Evolutionary conservation across 2,888 invertebrate species (phyloP).

Genomic region (Myopa tessellatipennis): DNA sequence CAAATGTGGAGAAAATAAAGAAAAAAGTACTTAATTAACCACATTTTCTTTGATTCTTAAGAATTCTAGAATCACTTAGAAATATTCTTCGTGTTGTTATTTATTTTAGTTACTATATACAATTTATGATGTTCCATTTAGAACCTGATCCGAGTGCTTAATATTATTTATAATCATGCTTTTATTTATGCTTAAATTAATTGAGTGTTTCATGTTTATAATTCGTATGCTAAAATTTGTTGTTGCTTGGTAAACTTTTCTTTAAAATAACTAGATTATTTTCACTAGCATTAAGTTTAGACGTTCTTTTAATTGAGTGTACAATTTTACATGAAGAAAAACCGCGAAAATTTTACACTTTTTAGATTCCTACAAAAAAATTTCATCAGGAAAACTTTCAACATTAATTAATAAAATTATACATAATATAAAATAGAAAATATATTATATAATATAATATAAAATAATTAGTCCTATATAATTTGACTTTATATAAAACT

Average conservation of each 20-base stretch:
- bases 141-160: neutral
- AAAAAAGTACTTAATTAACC: no score
- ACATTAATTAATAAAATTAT: neutral
- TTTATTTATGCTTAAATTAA: neutral
- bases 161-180: no score
- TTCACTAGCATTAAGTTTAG: neutral
- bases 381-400: neutral
- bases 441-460: no score
- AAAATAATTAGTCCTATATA: neutral
- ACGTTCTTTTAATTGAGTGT: neutral
- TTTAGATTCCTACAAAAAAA: no score
- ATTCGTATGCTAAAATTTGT: neutral
- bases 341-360: neutral
- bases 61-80: neutral
- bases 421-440: neutral
- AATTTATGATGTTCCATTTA: neutral
- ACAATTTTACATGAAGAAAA: neutral
- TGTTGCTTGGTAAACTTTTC: neutral
- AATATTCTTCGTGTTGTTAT: no score
- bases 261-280: conserved; percentile 10
- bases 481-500: neutral
- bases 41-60: neutral
- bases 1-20: no score
- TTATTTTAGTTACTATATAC: neutral
- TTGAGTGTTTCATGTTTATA: neutral